Conservation (phyloP, 2,888 invertebrate species). For the Rhimphoctona megacephalus region DNA sequence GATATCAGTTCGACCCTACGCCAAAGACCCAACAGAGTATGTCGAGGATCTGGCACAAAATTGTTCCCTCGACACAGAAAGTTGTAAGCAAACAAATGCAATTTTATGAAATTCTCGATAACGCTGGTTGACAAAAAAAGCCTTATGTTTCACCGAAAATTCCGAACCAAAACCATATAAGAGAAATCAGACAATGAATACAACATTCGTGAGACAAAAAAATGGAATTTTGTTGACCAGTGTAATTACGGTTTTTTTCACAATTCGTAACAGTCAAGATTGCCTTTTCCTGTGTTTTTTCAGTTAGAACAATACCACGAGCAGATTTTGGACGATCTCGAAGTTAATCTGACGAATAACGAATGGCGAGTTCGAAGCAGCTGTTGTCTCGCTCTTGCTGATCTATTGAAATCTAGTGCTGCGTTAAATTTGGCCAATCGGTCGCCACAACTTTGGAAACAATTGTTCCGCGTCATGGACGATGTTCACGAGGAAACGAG, state of each 20-base stretch:
- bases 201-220: background rate
- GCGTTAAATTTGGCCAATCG: slow-evolving; percentile 83
- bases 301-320: slow-evolving; percentile 93
- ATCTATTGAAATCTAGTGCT: slow-evolving; percentile 87
- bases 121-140: background rate
- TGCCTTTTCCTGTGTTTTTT: slow-evolving; percentile 65
- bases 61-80: slow-evolving; percentile 94
- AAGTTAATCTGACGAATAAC: slow-evolving; percentile 92
- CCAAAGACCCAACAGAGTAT: slow-evolving; percentile 96
- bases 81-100: slow-evolving; percentile 87
- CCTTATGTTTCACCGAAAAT: background rate
- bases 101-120: background rate
- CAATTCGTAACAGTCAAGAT: slow-evolving; percentile 52
- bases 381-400: slow-evolving; percentile 94
- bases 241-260: slow-evolving; percentile 3
- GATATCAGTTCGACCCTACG: slow-evolving; percentile 96
- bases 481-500: slow-evolving; percentile 96
- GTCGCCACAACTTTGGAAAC: slow-evolving; percentile 89
- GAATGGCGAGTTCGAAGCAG: slow-evolving; percentile 97
- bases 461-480: slow-evolving; percentile 96
- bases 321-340: slow-evolving; percentile 92
- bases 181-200: background rate
- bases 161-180: background rate
- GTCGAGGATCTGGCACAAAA: slow-evolving; percentile 96
- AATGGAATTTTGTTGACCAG: background rate